Percentiles rank a stretch among this genome's conserved stretches.
These are phyloP conservation scores for Quadroppia sp. DNA, from an alignment of 2,888 invertebrate species.

Conservation along the genomic window DNA sequence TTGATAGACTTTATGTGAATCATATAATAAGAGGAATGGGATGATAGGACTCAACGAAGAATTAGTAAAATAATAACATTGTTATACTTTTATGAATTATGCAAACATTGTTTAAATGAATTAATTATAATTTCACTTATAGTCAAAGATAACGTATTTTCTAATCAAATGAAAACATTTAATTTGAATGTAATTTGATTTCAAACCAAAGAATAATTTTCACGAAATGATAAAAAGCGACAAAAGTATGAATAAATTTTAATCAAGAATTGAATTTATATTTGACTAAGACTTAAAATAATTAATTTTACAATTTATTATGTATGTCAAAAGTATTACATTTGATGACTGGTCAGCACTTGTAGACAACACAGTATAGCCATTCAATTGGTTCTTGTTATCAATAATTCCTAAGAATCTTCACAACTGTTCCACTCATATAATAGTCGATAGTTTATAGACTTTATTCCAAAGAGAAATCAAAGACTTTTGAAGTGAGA, in stretches of 20 bases:
- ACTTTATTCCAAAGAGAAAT: conserved; percentile 23
- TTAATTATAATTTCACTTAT: conserved; percentile 1
- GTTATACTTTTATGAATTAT: not conserved
- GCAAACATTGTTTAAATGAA: not conserved
- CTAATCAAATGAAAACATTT: conserved; percentile 3
- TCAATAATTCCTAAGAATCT: conserved; percentile 7
- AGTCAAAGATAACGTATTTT: too few species aligned
- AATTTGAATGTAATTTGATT: not conserved
- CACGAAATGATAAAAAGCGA: too few species aligned
- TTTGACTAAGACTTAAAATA: too few species aligned
- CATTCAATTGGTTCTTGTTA: conserved; percentile 22
- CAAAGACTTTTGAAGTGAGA: conserved; percentile 17
- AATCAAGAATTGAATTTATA: too few species aligned
- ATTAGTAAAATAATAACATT: not conserved
- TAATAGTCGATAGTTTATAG: conserved; percentile 12
- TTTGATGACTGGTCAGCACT: not conserved
- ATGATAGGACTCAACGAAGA: too few species aligned
- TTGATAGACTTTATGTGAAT: conserved; percentile 7
- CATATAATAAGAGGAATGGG: not conserved
- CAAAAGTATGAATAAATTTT: too few species aligned
- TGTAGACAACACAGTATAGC: not conserved
- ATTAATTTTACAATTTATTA: too few species aligned
- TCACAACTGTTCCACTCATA: not conserved
- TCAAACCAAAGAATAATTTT: too few species aligned
- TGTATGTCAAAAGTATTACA: too few species aligned